Percentiles rank a stretch among this genome's conserved stretches.
Conservation (phyloP, 35 echinoderm and acorn worm species). For the Lytechinus pictus region DNA sequence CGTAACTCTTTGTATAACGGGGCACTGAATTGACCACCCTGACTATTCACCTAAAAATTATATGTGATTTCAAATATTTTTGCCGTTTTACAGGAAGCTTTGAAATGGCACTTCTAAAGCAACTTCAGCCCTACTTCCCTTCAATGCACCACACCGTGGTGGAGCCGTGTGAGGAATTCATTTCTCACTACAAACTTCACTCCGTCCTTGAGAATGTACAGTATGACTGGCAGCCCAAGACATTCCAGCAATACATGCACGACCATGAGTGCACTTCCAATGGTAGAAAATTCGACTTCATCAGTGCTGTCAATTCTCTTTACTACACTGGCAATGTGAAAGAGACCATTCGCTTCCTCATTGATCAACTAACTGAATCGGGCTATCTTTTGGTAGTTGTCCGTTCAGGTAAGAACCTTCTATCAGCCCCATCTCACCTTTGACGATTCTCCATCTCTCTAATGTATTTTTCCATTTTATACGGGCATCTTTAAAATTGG, state of each 20-base stretch:
- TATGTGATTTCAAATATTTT: neutral
- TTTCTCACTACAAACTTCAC: neutral
- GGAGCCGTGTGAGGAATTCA: neutral
- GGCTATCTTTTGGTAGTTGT: neutral
- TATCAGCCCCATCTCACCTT: too few species aligned
- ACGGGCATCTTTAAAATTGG: too few species aligned
- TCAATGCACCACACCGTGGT: neutral
- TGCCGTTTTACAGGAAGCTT: neutral
- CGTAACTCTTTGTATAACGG: too few species aligned
- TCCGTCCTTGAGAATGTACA: neutral
- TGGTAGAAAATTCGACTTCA: neutral
- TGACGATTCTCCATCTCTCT: too few species aligned
- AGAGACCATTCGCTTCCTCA: neutral
- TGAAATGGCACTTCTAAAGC: neutral
- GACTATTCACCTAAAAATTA: too few species aligned
- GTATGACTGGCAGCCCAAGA: neutral
- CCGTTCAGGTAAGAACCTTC: neutral
- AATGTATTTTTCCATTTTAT: too few species aligned
- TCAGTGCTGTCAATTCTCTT: neutral
- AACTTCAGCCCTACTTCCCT: neutral
- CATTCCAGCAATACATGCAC: neutral
- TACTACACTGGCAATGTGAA: neutral
- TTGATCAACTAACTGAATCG: neutral
- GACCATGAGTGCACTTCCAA: neutral
- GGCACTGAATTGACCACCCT: too few species aligned